Evolutionary conservation across 2,113 vertebrate species (phyloP).

Genomic region (Myxocyprinus asiaticus): DNA sequence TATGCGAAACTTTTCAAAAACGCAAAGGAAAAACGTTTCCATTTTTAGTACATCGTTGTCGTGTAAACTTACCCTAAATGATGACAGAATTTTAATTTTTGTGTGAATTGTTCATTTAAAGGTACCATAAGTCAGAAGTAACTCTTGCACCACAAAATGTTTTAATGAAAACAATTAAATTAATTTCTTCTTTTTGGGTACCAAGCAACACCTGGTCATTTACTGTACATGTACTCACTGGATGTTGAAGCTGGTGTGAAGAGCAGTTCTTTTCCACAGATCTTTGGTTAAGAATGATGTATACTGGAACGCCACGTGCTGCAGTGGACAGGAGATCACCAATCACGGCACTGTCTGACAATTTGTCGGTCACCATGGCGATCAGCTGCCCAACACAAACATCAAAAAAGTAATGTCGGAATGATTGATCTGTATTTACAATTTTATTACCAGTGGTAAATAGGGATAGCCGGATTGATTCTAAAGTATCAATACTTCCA

Average conservation of each 20-base stretch:
- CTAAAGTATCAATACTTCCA: too few species aligned
- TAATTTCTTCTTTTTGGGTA: too few species aligned
- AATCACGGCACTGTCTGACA: slow-evolving; percentile 82
- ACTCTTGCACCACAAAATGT: not conserved
- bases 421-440: too few species aligned
- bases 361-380: slow-evolving; percentile 81
- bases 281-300: slow-evolving; percentile 81
- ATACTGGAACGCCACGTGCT: slow-evolving; percentile 77
- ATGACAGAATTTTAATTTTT: too few species aligned
- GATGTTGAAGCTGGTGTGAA: slow-evolving; percentile 66
- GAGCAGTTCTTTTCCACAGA: slow-evolving; percentile 65
- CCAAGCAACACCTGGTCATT: too few species aligned
- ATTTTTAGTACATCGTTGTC: too few species aligned
- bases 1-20: too few species aligned
- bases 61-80: too few species aligned
- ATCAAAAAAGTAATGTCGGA: slow-evolving; percentile 11
- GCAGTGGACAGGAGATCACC: slow-evolving; percentile 75
- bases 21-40: too few species aligned
- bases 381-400: slow-evolving; percentile 74
- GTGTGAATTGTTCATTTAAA: too few species aligned
- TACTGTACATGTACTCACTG: slow-evolving; percentile 63
- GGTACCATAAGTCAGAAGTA: not conserved
- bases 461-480: too few species aligned
- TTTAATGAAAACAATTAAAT: not conserved
- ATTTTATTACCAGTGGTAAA: too few species aligned